Evolutionary conservation across 2,888 invertebrate genomes (phyloP).

Genomic region (Dimorphilus gyrociliatus): DNA sequence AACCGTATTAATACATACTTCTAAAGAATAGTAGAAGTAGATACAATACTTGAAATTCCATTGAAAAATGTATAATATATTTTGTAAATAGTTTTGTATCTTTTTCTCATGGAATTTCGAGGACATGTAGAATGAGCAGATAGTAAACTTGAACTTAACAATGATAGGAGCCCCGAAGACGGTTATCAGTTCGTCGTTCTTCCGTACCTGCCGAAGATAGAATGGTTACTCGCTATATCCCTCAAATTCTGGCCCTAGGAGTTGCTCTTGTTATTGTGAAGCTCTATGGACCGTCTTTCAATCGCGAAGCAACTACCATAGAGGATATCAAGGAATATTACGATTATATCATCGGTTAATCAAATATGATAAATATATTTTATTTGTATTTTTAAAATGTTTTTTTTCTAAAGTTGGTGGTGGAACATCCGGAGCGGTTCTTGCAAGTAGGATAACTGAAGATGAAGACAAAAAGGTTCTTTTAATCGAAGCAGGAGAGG

Average conservation of each 20-base stretch:
- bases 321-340: conserved; percentile 9
- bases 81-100: no score
- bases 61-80: no score
- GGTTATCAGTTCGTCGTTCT: no score
- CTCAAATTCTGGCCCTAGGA: conserved; percentile 10
- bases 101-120: no score
- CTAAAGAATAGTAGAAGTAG: no score
- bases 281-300: conserved; percentile 6
- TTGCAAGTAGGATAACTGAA: conserved; percentile 13
- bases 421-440: conserved; percentile 13
- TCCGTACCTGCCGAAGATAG: no score
- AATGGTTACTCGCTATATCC: conserved; percentile 12
- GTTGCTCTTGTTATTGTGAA: conserved; percentile 10
- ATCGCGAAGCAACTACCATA: conserved; percentile 7
- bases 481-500: conserved; percentile 28
- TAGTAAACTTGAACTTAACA: no score
- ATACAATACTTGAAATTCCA: no score
- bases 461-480: conserved; percentile 15
- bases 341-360: conserved; percentile 12
- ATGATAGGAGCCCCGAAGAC: no score
- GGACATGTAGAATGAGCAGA: no score
- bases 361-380: conserved; percentile 3
- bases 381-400: not conserved
- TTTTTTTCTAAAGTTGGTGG: conserved; percentile 11
- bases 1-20: no score